Conservation (phyloP, 2,888 invertebrate genomes). For the Ethmia dodecea region DNA sequence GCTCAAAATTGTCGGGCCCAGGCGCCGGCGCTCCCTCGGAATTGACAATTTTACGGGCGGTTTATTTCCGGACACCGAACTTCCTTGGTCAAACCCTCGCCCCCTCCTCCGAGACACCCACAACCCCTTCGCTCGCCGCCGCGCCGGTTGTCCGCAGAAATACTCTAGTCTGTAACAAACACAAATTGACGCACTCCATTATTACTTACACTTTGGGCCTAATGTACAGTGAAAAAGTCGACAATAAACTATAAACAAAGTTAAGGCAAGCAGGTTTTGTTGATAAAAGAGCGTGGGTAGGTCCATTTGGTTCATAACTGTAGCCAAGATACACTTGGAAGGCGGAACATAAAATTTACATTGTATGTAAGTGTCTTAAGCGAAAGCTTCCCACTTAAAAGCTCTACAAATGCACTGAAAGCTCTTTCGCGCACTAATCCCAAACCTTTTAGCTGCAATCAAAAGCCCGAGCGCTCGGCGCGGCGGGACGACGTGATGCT, state of each 20-base stretch:
- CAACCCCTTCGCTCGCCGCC: conserved; percentile 47
- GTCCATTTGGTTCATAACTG: conserved; percentile 23
- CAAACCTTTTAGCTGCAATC: conserved; percentile 79
- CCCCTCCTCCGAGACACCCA: conserved; percentile 38
- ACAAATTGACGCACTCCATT: conserved; percentile 18
- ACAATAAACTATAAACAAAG: too few relatives aligned
- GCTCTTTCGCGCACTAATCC: conserved; percentile 78
- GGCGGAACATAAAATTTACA: conserved; percentile 71
- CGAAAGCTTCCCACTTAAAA: conserved; percentile 78
- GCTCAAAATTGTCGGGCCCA: conserved; percentile 60
- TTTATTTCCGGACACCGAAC: conserved; percentile 79
- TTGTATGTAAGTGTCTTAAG: conserved; percentile 77
- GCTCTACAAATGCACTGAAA: conserved; percentile 79
- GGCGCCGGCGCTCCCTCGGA: conserved; percentile 67
- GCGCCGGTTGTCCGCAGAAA: conserved; percentile 32
- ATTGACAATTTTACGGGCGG: conserved; percentile 85
- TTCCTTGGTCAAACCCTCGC: conserved; percentile 59
- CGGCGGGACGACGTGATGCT: conserved; percentile 61
- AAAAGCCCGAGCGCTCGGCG: conserved; percentile 69
- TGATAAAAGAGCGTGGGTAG: conserved; percentile 4
- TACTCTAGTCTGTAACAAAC: conserved; percentile 30
- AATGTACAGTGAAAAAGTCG: neutral
- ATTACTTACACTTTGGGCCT: neutral
- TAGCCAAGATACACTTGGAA: conserved; percentile 35
- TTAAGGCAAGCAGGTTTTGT: neutral